These are phyloP conservation scores for Indicator indicator DNA, from an alignment of 2,113 vertebrate genomes.

Conservation along the genomic window DNA sequence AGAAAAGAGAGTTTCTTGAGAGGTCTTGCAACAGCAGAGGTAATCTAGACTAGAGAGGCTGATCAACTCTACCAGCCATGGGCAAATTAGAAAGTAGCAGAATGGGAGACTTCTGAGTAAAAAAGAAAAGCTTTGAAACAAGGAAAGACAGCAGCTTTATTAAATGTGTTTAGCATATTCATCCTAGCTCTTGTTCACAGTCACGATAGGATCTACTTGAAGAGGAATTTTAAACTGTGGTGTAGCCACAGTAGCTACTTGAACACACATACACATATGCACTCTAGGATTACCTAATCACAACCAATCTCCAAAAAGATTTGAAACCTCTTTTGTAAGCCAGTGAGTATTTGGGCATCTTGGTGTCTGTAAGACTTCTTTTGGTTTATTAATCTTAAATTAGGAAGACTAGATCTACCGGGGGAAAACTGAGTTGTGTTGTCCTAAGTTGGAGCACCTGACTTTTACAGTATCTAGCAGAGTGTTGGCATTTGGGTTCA, in stretches of 20 bases:
- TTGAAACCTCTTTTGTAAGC: neutral
- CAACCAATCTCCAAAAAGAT: neutral
- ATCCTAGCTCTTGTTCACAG: neutral
- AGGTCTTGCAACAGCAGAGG: neutral
- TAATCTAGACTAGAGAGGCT: neutral
- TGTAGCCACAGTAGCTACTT: neutral
- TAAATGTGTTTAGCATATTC: neutral
- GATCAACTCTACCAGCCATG: neutral
- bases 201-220: neutral
- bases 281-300: neutral
- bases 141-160: neutral
- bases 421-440: neutral
- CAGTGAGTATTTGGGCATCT: neutral
- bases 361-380: neutral
- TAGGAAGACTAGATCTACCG: neutral
- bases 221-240: neutral
- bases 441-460: neutral
- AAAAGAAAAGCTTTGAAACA: neutral
- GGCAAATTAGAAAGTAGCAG: conserved; percentile 4
- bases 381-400: neutral
- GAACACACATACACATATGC: neutral
- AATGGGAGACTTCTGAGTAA: neutral
- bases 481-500: neutral
- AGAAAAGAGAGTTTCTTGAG: conserved; percentile 11
- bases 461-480: neutral